phyloP scores from a whole-genome alignment of 2,113 vertebrate species.

The Ibidorhyncha struthersii region DNA sequence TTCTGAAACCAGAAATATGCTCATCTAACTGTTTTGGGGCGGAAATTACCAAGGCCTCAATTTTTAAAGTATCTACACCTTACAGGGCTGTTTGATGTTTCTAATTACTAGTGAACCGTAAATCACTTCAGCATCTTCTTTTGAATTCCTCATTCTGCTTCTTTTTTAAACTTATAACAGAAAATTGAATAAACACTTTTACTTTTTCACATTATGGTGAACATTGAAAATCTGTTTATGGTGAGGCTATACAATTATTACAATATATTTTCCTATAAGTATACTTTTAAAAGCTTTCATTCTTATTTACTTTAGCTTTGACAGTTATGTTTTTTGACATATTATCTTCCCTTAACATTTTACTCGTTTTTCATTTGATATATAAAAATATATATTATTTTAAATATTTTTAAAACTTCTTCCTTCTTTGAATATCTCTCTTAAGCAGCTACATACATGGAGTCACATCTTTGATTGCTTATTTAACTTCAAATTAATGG shows the following conservation, averaged over 20 bases:
- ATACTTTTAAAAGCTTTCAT: background rate
- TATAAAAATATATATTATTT: background rate
- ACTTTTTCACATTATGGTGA: background rate
- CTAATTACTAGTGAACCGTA: background rate
- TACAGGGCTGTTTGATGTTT: background rate
- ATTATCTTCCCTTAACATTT: background rate
- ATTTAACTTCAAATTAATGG: background rate
- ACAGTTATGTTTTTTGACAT: background rate
- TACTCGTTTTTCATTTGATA: background rate
- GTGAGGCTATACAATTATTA: background rate
- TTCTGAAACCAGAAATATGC: background rate
- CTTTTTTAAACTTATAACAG: background rate
- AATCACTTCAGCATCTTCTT: background rate
- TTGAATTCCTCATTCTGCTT: background rate
- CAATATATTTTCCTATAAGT: background rate
- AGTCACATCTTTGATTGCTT: background rate
- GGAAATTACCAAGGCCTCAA: background rate
- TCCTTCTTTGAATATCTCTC: background rate
- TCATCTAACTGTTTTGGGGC: background rate
- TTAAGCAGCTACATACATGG: accelerated
- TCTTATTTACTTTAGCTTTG: background rate
- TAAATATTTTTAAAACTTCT: background rate
- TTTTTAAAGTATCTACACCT: background rate
- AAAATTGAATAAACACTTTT: background rate
- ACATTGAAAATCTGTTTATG: background rate